Conservation (phyloP, 2,113 vertebrate species). For the Casuarius casuarius region DNA sequence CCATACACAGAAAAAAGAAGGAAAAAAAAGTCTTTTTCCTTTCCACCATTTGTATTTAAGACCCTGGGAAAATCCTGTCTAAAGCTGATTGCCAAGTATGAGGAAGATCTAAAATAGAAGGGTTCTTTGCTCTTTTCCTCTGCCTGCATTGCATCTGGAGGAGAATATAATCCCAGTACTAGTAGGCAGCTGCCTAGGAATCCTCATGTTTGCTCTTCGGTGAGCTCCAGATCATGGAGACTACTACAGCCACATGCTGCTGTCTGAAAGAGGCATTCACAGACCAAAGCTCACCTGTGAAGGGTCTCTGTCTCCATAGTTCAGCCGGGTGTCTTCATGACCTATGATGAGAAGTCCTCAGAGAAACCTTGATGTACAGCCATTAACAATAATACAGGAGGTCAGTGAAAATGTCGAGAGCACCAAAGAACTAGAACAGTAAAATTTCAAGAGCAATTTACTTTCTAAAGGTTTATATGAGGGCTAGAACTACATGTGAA, state of each 20-base stretch:
- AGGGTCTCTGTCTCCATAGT: neutral
- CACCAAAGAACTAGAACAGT: neutral
- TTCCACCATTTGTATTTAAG: neutral
- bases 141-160: neutral
- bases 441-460: neutral
- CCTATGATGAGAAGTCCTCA: neutral
- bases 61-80: neutral
- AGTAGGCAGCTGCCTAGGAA: neutral
- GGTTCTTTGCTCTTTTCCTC: neutral
- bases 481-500: neutral
- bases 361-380: neutral
- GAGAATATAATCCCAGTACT: neutral
- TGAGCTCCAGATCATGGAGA: neutral
- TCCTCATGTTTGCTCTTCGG: fast-evolving
- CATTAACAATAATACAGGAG: neutral
- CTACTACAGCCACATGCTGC: neutral
- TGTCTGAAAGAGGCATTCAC: neutral
- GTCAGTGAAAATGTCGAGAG: neutral
- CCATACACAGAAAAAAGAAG: neutral
- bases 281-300: neutral
- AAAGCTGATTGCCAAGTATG: fast-evolving
- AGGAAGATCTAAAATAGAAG: neutral
- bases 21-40: neutral
- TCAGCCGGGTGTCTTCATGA: neutral
- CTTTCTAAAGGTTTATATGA: neutral